These are phyloP conservation scores for Linhomoeus sp. DNA, from an alignment of 2,888 invertebrate genomes.

Conservation along the genomic window DNA sequence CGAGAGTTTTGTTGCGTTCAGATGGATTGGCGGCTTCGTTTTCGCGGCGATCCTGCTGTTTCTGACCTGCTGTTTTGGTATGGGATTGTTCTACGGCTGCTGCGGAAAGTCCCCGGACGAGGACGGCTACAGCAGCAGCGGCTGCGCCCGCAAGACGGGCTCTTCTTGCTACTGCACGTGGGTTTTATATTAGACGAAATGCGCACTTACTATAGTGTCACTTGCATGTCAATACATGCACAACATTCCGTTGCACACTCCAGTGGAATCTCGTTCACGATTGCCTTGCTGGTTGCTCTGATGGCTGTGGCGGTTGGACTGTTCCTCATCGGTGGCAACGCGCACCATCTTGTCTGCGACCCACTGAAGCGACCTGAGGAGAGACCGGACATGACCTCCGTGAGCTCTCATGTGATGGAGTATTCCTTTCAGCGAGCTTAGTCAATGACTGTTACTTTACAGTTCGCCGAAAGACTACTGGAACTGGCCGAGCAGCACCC, in stretches of 20 bases:
- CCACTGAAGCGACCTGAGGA: constrained; percentile 16
- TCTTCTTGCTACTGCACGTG: too few relatives aligned
- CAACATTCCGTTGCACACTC: too few relatives aligned
- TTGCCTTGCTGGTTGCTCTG: constrained; percentile 14
- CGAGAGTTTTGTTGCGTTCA: constrained; percentile 11
- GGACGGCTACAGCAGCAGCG: too few relatives aligned
- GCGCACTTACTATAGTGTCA: too few relatives aligned
- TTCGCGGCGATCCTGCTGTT: constrained; percentile 28
- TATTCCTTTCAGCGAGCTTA: too few relatives aligned
- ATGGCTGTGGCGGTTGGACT: constrained; percentile 12
- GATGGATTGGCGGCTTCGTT: constrained; percentile 31
- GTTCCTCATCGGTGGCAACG: constrained; percentile 18
- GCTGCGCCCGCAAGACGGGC: too few relatives aligned
- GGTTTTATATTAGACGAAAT: too few relatives aligned
- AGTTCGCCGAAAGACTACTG: too few relatives aligned
- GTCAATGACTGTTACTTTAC: too few relatives aligned
- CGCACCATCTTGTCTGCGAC: constrained; percentile 17
- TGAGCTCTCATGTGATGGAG: too few relatives aligned
- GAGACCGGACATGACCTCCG: constrained; percentile 17
- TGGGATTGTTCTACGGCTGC: constrained; percentile 33
- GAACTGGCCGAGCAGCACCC: too few relatives aligned
- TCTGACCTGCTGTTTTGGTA: constrained; percentile 28
- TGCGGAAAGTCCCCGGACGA: constrained; percentile 30
- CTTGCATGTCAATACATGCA: too few relatives aligned
- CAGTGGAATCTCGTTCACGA: constrained; percentile 15